Percentiles rank a stretch among this genome's conserved stretches.
phyloP scores from a whole-genome alignment of 2,797 vertebrate genomes.

The Spinus olivaceus region DNA sequence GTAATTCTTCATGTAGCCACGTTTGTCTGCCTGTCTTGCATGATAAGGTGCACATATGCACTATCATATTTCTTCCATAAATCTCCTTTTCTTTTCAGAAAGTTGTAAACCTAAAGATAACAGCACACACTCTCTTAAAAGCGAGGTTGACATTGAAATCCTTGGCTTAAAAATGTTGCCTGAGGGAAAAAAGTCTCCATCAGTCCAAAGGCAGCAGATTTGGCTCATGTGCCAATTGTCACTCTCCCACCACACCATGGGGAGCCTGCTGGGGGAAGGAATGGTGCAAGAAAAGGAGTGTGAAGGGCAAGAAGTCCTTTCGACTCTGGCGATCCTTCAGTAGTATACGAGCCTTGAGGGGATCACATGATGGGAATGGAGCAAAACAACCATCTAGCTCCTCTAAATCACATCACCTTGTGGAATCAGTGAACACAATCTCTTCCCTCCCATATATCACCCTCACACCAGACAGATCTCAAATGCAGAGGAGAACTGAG shows the following conservation, averaged over 20 bases:
- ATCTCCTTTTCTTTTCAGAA: constrained; percentile 38
- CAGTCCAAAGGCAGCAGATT: background rate
- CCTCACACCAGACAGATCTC: constrained; percentile 20
- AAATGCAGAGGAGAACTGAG: constrained; percentile 12
- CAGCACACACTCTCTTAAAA: constrained; percentile 19
- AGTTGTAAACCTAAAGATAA: constrained; percentile 50
- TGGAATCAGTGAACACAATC: constrained; percentile 26
- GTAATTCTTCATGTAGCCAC: background rate
- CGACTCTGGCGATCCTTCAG: background rate
- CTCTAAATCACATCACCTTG: constrained; percentile 57
- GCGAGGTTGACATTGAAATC: constrained; percentile 20
- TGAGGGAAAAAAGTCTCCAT: background rate
- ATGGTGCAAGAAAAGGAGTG: background rate
- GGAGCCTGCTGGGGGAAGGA: background rate
- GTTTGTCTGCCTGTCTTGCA: background rate
- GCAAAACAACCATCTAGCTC: background rate
- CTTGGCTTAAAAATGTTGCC: constrained; percentile 38
- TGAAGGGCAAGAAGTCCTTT: background rate
- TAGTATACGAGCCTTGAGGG: constrained; percentile 13
- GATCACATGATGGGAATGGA: background rate
- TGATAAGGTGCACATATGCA: constrained; percentile 8
- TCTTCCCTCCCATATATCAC: constrained; percentile 51
- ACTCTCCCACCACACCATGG: background rate
- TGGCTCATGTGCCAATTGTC: background rate
- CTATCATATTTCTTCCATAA: constrained; percentile 44